Evolutionary conservation across 2,888 invertebrate genomes (phyloP), one percentile per base, ranked within the genome.

Genomic region (Pycnomerus fuliginosus): DNA sequence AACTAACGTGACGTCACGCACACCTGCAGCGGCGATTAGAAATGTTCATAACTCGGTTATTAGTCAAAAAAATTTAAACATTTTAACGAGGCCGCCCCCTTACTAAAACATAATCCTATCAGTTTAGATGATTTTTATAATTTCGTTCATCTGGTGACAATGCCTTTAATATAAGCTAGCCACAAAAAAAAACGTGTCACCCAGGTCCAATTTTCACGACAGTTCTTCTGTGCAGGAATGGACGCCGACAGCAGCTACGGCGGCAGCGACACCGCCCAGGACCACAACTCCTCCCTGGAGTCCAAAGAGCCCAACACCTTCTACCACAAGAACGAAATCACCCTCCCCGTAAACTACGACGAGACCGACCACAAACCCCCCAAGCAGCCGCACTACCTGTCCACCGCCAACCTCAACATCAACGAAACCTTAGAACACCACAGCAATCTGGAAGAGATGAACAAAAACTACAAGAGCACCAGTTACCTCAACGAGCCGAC

Each of bases 161-260:
- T n/a, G n/a, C n/a, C n/a, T n/a, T n/a, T n/a, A n/a, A n/a, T n/a
- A n/a, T n/a, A n/a, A n/a, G n/a, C n/a, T n/a, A n/a, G n/a, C n/a
- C n/a, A n/a, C n/a, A n/a, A n/a, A n/a, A n/a, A n/a, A n/a, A n/a
- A n/a, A n/a, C n/a, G n/a, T n/a, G n/a, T n/a, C n/a, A n/a, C n/a
- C n/a, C n/a, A n/a, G n/a, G n/a, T n/a, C n/a, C n/a, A n/a, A n/a
- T n/a, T n/a, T 20, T 20, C 4, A 20, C 7, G 4, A 24, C n/a
- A 12, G 34, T 31, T 36, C 46, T 44, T 14, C 41, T 22, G 46
- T 50, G 16, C 48, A 55, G 55, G 44, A 41, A 72, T 72, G 72
- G 72, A 72, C 53, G 71, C 72, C 22, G 72, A 72, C 53, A 72
- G 71, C 54, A 72, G 72, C 55, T 72, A 72, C 52, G 72, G 71